These are phyloP conservation scores for Diachrysia chrysitis DNA, from an alignment of 2,888 invertebrate genomes.

Conservation along the genomic window DNA sequence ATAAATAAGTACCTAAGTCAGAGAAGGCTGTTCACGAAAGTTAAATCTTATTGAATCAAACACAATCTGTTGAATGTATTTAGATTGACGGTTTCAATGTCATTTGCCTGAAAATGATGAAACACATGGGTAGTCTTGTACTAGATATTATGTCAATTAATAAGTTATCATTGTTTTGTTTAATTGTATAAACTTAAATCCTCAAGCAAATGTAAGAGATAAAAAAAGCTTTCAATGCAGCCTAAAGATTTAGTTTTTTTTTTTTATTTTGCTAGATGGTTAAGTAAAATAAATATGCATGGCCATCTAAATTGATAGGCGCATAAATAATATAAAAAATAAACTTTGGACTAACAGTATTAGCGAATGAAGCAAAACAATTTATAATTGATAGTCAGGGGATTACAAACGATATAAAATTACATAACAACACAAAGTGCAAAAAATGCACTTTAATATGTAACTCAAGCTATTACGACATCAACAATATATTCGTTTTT, in stretches of 20 bases:
- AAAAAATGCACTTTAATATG: slow-evolving; percentile 22
- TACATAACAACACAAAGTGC: slow-evolving; percentile 42
- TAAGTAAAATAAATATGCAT: slow-evolving; percentile 13
- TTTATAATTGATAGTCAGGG: slow-evolving; percentile 28
- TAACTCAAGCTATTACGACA: slow-evolving; percentile 25
- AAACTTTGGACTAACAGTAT: slow-evolving; percentile 26
- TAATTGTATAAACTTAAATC: background rate
- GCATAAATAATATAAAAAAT: slow-evolving; percentile 5
- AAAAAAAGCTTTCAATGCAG: background rate
- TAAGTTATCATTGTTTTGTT: no score
- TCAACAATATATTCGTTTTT: slow-evolving; percentile 13
- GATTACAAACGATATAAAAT: slow-evolving; percentile 26
- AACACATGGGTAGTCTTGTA: background rate
- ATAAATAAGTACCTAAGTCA: background rate
- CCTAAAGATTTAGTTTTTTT: no score
- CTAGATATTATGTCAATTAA: background rate
- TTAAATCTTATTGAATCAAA: slow-evolving; percentile 4
- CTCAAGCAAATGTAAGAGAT: background rate
- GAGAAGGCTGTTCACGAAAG: background rate
- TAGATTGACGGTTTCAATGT: background rate
- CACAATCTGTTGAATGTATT: slow-evolving; percentile 2
- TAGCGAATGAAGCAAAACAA: slow-evolving; percentile 34
- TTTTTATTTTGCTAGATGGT: background rate
- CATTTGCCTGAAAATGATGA: background rate
- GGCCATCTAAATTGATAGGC: slow-evolving; percentile 11